Percentiles rank a stretch among this genome's conserved stretches.
These are phyloP conservation scores for Sepiola atlantica DNA, from an alignment of 2,888 invertebrate genomes.

Conservation along the genomic window DNA sequence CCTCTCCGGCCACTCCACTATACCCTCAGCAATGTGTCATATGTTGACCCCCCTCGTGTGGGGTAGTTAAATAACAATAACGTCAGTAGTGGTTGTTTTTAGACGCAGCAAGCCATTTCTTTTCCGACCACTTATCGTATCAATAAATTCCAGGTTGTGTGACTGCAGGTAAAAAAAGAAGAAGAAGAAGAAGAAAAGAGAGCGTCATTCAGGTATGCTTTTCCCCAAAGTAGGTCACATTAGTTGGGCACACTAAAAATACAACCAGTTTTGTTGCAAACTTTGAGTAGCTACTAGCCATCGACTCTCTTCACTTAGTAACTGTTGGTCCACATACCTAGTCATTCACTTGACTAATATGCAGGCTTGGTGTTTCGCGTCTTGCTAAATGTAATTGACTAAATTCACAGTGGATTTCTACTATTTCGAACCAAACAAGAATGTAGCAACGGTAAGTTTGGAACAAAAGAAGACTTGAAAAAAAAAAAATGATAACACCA, in stretches of 20 bases:
- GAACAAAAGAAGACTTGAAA: background rate
- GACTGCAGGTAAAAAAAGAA: background rate
- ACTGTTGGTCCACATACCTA: too few species aligned
- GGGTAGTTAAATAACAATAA: background rate
- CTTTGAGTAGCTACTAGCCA: background rate
- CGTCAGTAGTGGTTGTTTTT: background rate
- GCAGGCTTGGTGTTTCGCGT: background rate
- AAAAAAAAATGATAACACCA: background rate
- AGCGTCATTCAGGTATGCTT: background rate
- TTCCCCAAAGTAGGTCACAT: background rate
- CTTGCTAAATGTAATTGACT: background rate
- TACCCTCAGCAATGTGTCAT: too few species aligned
- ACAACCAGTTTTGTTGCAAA: background rate
- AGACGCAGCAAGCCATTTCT: background rate
- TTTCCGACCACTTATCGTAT: background rate
- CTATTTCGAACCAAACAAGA: background rate
- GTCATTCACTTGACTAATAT: background rate
- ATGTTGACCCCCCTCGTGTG: too few species aligned
- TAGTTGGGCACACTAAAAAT: slow-evolving; percentile 15
- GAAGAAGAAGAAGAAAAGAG: background rate
- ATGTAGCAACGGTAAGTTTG: background rate
- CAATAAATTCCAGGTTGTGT: background rate
- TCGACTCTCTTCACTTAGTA: background rate
- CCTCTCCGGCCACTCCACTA: too few species aligned
- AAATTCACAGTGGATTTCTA: background rate